phyloP scores from a whole-genome alignment of 1,140 invertebrate species.

The Trichonephila inaurata region DNA sequence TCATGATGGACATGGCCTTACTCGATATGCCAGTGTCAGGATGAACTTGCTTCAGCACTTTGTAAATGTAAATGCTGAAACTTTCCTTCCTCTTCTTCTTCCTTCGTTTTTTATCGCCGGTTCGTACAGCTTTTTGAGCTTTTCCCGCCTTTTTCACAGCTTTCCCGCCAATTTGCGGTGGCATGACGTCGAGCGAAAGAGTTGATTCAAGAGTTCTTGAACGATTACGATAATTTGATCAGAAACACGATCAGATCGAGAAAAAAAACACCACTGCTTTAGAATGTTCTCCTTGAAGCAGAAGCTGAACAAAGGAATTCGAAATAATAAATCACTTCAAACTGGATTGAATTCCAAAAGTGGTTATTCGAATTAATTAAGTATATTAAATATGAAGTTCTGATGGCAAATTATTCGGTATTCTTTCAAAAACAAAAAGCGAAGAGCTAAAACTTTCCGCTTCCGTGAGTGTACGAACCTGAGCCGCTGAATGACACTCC shows the following conservation, averaged over 20 bases:
- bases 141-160: slow-evolving; percentile 60
- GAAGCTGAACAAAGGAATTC: too few relatives aligned
- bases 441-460: neutral
- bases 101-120: slow-evolving; percentile 47
- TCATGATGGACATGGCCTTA: slow-evolving; percentile 83
- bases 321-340: too few relatives aligned
- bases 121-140: slow-evolving; percentile 48
- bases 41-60: slow-evolving; percentile 82
- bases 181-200: neutral
- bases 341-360: too few relatives aligned
- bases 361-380: too few relatives aligned
- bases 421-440: too few relatives aligned
- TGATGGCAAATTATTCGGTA: too few relatives aligned
- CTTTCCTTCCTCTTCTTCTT: slow-evolving; percentile 81
- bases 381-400: too few relatives aligned
- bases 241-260: neutral
- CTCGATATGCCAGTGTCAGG: slow-evolving; percentile 83
- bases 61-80: slow-evolving; percentile 79
- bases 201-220: too few relatives aligned
- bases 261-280: neutral
- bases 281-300: too few relatives aligned
- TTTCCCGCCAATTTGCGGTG: slow-evolving; percentile 44
- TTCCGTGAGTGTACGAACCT: neutral
- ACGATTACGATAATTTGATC: too few relatives aligned
- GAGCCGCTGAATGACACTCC: slow-evolving; percentile 23